Conservation (phyloP, 2,888 invertebrate species). For the Yponomeuta malinellus region DNA sequence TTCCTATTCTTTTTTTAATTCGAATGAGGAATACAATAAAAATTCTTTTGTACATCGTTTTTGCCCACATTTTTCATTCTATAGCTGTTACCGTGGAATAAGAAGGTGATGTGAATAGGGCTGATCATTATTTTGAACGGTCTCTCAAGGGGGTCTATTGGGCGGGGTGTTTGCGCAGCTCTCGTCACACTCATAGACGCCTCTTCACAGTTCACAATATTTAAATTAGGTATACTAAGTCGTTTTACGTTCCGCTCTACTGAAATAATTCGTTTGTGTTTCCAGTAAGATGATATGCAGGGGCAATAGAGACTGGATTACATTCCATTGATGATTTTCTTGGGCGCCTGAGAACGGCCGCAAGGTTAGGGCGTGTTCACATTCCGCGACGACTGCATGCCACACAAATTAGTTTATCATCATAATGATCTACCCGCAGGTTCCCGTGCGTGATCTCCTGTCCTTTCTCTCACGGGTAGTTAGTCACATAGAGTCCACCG, state of each 20-base stretch:
- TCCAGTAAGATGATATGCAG: conserved; percentile 1
- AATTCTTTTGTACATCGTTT: conserved; percentile 56
- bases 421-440: conserved; percentile 40
- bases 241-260: background rate
- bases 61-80: conserved; percentile 61
- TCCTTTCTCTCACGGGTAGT: conserved; percentile 37
- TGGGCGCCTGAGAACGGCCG: conserved; percentile 23
- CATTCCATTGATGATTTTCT: conserved; percentile 29
- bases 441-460: conserved; percentile 24
- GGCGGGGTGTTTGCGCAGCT: conserved; percentile 36
- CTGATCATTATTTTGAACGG: conserved; percentile 51
- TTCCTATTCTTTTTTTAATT: conserved; percentile 43
- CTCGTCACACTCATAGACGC: conserved; percentile 27
- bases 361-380: conserved; percentile 32
- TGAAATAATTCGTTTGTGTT: conserved; percentile 2
- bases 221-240: background rate
- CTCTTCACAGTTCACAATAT: conserved; percentile 24
- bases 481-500: conserved; percentile 24
- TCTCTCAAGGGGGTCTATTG: conserved; percentile 28
- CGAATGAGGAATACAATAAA: conserved; percentile 54
- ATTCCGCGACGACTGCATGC: conserved; percentile 43
- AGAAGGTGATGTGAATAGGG: conserved; percentile 47
- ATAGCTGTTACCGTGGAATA: conserved; percentile 45
- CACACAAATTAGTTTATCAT: conserved; percentile 45
- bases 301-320: conserved; percentile 18